A percentile compares a stretch with the other conserved stretches of the same genome.
phyloP scores from a whole-genome alignment of 2,113 vertebrate genomes.

The Eulemur rufifrons region DNA sequence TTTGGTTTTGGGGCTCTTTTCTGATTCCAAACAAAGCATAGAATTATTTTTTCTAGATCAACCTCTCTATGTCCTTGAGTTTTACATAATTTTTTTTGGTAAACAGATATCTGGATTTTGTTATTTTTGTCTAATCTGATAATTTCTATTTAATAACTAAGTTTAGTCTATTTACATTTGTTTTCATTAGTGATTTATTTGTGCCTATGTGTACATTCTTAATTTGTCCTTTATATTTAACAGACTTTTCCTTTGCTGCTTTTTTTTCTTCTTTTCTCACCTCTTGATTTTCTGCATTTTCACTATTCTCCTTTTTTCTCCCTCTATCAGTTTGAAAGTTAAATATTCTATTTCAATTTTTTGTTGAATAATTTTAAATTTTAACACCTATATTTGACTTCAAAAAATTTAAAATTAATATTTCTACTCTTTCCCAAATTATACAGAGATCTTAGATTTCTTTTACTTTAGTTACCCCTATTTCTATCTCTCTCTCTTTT shows the following conservation, averaged over 20 bases:
- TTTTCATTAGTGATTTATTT: background rate
- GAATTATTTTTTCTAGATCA: background rate
- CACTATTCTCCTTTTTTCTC: background rate
- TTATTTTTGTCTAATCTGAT: background rate
- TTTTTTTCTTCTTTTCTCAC: background rate
- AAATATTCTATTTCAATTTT: background rate
- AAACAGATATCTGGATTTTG: background rate
- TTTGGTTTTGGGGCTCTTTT: too few relatives aligned
- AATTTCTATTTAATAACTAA: background rate
- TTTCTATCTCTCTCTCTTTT: background rate
- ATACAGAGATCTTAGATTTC: background rate
- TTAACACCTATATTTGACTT: background rate
- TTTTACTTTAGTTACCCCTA: background rate
- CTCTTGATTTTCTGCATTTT: background rate
- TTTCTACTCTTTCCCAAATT: background rate
- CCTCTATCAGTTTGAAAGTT: background rate
- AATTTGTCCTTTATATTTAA: constrained; percentile 6
- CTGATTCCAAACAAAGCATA: too few relatives aligned
- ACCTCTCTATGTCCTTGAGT: background rate
- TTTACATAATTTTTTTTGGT: background rate
- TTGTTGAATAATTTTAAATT: background rate
- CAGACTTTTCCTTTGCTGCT: background rate
- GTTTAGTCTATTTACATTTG: background rate
- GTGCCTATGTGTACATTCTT: background rate
- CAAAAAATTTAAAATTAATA: background rate